Evolutionary conservation across 35 echinoderm and acorn worm species (phyloP), one percentile per base, ranked within the genome.

Genomic region (Eucidaris tribuloides): DNA sequence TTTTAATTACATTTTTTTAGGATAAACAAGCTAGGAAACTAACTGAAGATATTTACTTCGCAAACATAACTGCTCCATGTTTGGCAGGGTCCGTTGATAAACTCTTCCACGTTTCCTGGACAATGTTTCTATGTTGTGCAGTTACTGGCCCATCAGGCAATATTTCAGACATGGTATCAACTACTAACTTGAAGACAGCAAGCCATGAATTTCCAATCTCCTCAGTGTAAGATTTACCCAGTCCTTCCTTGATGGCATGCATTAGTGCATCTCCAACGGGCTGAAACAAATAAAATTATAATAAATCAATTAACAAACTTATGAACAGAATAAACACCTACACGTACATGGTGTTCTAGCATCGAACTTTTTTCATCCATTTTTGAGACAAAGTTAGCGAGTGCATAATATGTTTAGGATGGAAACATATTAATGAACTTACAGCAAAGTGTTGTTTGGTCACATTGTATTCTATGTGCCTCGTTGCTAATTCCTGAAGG

Each of bases 391-490:
- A n/a, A n/a, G n/a, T n/a, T n/a, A n/a, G n/a, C n/a, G n/a, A n/a
- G n/a, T n/a, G n/a, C n/a, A n/a, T n/a, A n/a, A n/a, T n/a, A n/a
- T n/a, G n/a, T n/a, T n/a, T n/a, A n/a, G n/a, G n/a, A n/a, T n/a
- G n/a, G n/a, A n/a, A n/a, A n/a, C n/a, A n/a, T n/a, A n/a, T n/a
- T n/a, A n/a, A n/a, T n/a, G n/a, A n/a, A n/a, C 70, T 77, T 65
- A 79, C 85, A 48, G 34, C 39, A 63, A 88, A 88, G 61, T 88
- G 85, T 48, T 88, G 35, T n/a, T 77, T 77, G 33, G 41, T 80
- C 19, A 76, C 85, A 7, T 76, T 76, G 36, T 88, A 88, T 52
- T 40, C 62, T 15, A 46, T n/a, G 42, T 88, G 85, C 24, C 85
- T 46, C 48, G 38, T 62, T 4, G 30, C 85, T 4, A 88, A 46